phyloP scores from a whole-genome alignment of 1,140 invertebrate species.

The Drosophila trapezifrons region DNA sequence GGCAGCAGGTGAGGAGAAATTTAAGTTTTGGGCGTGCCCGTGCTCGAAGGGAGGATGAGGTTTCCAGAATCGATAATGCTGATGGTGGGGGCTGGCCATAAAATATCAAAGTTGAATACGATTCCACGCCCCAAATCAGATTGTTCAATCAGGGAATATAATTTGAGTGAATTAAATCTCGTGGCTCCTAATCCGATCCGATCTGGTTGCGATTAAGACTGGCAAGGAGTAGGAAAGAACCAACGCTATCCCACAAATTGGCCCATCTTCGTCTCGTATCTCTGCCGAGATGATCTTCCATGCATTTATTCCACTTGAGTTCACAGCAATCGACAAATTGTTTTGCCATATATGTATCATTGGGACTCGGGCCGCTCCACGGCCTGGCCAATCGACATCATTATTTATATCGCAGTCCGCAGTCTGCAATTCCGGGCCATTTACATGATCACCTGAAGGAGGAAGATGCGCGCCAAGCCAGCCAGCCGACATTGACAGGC shows the following conservation, averaged over 20 bases:
- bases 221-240: neutral
- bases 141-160: slow-evolving; percentile 28
- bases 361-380: slow-evolving; percentile 2
- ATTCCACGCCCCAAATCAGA: slow-evolving; percentile 20
- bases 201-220: slow-evolving; percentile 15
- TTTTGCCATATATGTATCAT: slow-evolving; percentile 40
- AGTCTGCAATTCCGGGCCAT: slow-evolving; percentile 58
- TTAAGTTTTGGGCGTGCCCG: slow-evolving; percentile 9
- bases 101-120: slow-evolving; percentile 26
- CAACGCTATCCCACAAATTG: slow-evolving; percentile 25
- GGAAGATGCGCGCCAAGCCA: slow-evolving; percentile 19
- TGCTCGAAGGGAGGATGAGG: neutral
- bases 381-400: slow-evolving; percentile 55
- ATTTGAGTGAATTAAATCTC: slow-evolving; percentile 26
- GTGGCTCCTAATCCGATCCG: slow-evolving; percentile 14
- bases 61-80: neutral
- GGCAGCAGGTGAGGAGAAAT: slow-evolving; percentile 45
- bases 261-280: slow-evolving; percentile 10
- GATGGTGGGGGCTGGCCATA: slow-evolving; percentile 9
- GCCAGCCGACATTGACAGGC: slow-evolving; percentile 51
- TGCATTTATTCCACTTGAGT: slow-evolving; percentile 27
- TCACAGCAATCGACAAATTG: slow-evolving; percentile 56
- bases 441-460: slow-evolving; percentile 55
- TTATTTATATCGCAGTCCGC: slow-evolving; percentile 60
- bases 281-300: slow-evolving; percentile 14